Evolutionary conservation across 1,140 invertebrate genomes (phyloP), one percentile per base, ranked within the genome.

Genomic region (Hycleus phaleratus): DNA sequence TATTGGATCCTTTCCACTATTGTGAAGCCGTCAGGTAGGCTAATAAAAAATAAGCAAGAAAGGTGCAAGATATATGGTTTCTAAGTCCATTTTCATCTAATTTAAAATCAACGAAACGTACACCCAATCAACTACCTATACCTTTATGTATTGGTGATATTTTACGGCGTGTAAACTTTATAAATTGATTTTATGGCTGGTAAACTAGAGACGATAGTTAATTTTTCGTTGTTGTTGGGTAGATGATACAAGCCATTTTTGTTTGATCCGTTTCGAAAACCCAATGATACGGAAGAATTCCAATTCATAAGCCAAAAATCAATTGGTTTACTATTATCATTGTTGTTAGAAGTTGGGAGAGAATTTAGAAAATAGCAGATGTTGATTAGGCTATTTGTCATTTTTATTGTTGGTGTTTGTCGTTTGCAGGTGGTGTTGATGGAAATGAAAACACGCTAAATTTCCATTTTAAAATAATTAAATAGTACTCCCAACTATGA

Each of bases 161-260:
- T 58, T 58, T 52, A 58, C 48, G 56, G 56, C 48, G 56, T 52
- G 56, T 58, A 58, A 50, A 58, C 49, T 52, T 58, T 51, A 52
- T 58, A 58, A 58, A 58, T 58, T 52, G 56, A 58, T 58, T 58
- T 58, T 51, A 58, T 51, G 56, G 56, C 46, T 10, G 43, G 38
- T 7, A 32, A 32, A 32, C 32, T 32, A 32, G 32, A 32, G 32
- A 32, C 32, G 32, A 32, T 32, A 50, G 49, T 32, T 32, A 32
- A 32, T 32, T 32, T 18, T 18, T 18, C 18, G 32, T 32, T 32
- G 26, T 32, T 32, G 7, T 32, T 32, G 7, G 4, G 32, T 32
- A 7, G 32, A 32, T 32, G 32, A 32, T 32, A 7, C 32, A 7
- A 32, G 32, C 1, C 4, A 32, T 32, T 32, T 32, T 32, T 3